These are phyloP conservation scores for Samia ricini DNA, from an alignment of 1,140 invertebrate species.

Conservation along the genomic window DNA sequence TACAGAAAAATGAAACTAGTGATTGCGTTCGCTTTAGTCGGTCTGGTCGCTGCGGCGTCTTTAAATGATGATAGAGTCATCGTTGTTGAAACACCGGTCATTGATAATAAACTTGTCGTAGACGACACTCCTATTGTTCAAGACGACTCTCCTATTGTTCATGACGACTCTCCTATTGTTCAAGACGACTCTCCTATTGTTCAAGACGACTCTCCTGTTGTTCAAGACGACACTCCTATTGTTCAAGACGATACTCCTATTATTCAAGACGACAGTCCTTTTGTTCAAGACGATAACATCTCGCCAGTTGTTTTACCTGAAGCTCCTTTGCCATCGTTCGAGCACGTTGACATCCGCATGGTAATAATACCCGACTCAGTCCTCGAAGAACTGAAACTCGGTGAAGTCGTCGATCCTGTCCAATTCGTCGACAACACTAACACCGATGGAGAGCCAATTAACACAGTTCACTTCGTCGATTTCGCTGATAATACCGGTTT, in stretches of 20 bases:
- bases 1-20: constrained; percentile 56
- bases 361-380: neutral
- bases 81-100: neutral
- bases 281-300: too few species aligned
- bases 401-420: constrained; percentile 15
- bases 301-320: constrained; percentile 11
- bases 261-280: constrained; percentile 12
- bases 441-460: neutral
- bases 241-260: neutral
- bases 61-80: neutral
- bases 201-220: too few species aligned
- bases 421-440: constrained; percentile 18
- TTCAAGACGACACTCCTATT: neutral
- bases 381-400: neutral
- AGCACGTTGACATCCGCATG: constrained; percentile 7
- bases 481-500: neutral
- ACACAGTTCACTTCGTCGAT: neutral
- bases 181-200: too few species aligned
- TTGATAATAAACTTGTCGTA: neutral
- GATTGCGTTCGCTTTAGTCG: constrained; percentile 39
- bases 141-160: too few species aligned
- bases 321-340: constrained; percentile 6
- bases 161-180: too few species aligned
- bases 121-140: neutral
- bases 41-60: constrained; percentile 32